Evolutionary conservation across 2,797 vertebrate species (phyloP).

Genomic region (Acanthopagrus latus): DNA sequence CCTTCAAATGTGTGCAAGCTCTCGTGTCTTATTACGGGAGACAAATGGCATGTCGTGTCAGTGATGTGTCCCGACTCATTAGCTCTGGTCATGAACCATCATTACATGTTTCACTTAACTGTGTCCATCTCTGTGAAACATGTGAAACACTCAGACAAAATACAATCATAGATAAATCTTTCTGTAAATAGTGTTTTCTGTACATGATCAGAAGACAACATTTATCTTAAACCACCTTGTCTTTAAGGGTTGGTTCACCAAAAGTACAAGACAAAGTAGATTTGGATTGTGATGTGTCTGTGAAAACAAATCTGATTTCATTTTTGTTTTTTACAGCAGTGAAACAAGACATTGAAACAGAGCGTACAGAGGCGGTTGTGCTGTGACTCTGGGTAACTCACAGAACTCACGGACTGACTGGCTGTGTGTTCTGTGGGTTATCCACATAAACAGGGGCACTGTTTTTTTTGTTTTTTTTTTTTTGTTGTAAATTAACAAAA

Average conservation of each 20-base stretch:
- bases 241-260: background rate
- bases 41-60: conserved; percentile 72
- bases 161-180: background rate
- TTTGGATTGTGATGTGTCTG: background rate
- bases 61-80: conserved; percentile 62
- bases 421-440: background rate
- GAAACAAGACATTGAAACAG: background rate
- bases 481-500: no score
- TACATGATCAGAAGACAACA: background rate
- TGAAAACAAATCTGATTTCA: background rate
- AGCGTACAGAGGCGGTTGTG: background rate
- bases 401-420: background rate
- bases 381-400: background rate
- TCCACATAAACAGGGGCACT: no score
- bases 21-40: conserved; percentile 81
- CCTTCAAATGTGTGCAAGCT: conserved; percentile 71
- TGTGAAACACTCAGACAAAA: background rate
- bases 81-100: conserved; percentile 63
- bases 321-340: background rate
- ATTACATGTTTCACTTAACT: conserved; percentile 30
- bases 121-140: conserved; percentile 28
- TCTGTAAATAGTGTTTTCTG: no score
- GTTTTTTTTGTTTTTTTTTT: no score
- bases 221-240: background rate
- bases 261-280: no score